These are phyloP conservation scores for Clytia hemisphaerica DNA, from an alignment of 30 jellyfish, hydroid and myxozoan species.

Conservation along the genomic window DNA sequence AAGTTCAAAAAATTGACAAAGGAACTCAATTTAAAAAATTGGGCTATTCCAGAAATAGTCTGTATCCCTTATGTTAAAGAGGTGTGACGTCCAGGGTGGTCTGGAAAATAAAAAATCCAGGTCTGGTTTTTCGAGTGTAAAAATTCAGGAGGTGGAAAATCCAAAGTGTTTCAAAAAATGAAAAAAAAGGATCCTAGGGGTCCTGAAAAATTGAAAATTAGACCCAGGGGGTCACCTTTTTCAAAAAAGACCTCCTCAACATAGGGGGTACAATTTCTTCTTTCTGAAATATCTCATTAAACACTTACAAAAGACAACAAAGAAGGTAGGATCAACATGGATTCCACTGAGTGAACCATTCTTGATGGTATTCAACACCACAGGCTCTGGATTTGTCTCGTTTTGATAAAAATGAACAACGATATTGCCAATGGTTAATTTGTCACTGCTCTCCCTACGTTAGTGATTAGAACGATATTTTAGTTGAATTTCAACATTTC, in stretches of 20 bases:
- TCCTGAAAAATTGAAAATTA: background rate
- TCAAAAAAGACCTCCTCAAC: background rate
- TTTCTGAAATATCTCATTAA: no score
- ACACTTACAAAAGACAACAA: slow-evolving; percentile 59
- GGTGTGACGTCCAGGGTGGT: no score
- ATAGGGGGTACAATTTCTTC: no score
- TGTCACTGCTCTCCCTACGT: slow-evolving; percentile 61
- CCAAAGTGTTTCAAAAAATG: slow-evolving; percentile 28
- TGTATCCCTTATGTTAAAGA: no score
- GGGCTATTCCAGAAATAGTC: no score
- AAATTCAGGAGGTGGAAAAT: no score
- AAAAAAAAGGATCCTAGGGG: background rate
- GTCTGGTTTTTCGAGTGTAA: no score
- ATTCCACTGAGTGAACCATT: slow-evolving; percentile 61
- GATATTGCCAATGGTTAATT: slow-evolving; percentile 56
- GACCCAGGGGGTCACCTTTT: background rate
- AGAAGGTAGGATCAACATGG: slow-evolving; percentile 57
- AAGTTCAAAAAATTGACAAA: no score
- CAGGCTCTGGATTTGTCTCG: slow-evolving; percentile 67
- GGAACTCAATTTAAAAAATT: no score
- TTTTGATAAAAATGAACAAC: slow-evolving; percentile 46
- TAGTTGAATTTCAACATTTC: background rate
- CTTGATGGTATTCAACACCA: slow-evolving; percentile 35
- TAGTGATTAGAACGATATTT: no score
- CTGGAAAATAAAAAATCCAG: no score